Evolutionary conservation across 2,888 invertebrate genomes (phyloP), one percentile per base, ranked within the genome.

Genomic region (Antheraea assamensis): DNA sequence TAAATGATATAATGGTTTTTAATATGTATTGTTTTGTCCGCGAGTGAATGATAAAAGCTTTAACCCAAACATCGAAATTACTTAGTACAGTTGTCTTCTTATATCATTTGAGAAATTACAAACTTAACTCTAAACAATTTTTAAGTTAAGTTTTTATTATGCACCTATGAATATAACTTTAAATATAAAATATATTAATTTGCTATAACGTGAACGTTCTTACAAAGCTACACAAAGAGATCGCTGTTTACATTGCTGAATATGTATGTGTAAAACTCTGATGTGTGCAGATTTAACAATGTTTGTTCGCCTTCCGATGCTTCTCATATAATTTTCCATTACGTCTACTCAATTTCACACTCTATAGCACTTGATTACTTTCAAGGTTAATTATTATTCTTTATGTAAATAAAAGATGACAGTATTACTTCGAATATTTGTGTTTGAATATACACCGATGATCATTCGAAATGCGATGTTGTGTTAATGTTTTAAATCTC

Each of bases 291-390:
- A 27, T 17, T 61, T 30, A 61, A 27, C 61, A 61, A 61, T 24
- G 27, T 61, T 61, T 61, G 13, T 61, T 61, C 17, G 61, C 4
- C 27, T 61, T 61, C 15, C 27, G 5, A 27, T 61, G 27, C 2
- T 61, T 61, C 61, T 61, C 61, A 17, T 61, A 27, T 61, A 61
- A 61, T 27, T 61, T n/a, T 27, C 27, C 24, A 58, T 24, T 61
- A 61, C 61, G 61, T 61, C 61, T 27, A 61, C 27, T 61, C 27
- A 27, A 61, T 61, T 61, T 61, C 61, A 61, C 61, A 61, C 61
- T 27, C 61, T 27, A 27, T 13, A 17, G 61, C 61, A 27, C 61
- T 61, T 61, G 61, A 61, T 61, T 17, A 27, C 3, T 61, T 61
- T 17, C 27, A 61, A 61, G 24, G 61, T 61, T 61, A 61, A 61